Percentiles rank a stretch among this genome's conserved stretches.
Conservation (phyloP, 2,888 invertebrate species). For the Papilio demoleus region DNA sequence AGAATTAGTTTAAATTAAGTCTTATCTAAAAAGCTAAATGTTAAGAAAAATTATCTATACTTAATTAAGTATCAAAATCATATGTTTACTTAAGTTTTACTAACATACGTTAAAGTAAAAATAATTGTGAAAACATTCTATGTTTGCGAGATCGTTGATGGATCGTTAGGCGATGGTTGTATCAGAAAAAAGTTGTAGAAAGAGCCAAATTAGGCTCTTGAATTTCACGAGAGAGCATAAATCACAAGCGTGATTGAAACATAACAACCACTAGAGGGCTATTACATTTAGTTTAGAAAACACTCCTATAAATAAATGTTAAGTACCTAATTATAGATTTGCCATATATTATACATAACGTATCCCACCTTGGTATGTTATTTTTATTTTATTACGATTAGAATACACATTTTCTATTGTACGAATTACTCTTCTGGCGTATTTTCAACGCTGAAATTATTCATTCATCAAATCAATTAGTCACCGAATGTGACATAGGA, state of each 20-base stretch:
- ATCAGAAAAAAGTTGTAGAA: neutral
- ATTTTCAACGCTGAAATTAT: neutral
- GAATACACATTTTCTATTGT: no score
- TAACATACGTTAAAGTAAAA: neutral
- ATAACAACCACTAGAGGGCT: slow-evolving; percentile 15
- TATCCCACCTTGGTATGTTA: no score
- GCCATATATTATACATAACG: no score
- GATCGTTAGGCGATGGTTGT: no score
- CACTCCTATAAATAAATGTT: neutral
- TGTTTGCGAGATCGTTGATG: neutral
- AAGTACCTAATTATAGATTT: no score
- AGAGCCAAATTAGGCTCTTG: slow-evolving; percentile 12
- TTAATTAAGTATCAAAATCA: neutral
- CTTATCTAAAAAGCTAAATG: neutral
- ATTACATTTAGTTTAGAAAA: slow-evolving; percentile 18
- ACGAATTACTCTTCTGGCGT: no score
- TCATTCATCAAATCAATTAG: neutral
- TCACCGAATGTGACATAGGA: neutral
- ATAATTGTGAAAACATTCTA: neutral
- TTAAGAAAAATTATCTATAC: neutral
- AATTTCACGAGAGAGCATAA: slow-evolving; percentile 11
- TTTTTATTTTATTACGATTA: no score
- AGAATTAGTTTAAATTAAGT: neutral
- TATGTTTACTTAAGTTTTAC: no score
- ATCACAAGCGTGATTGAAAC: slow-evolving; percentile 19